Percentiles rank a stretch among this genome's conserved stretches.
phyloP scores from a whole-genome alignment of 2,888 invertebrate species.

The Gisinianus flammeolus region DNA sequence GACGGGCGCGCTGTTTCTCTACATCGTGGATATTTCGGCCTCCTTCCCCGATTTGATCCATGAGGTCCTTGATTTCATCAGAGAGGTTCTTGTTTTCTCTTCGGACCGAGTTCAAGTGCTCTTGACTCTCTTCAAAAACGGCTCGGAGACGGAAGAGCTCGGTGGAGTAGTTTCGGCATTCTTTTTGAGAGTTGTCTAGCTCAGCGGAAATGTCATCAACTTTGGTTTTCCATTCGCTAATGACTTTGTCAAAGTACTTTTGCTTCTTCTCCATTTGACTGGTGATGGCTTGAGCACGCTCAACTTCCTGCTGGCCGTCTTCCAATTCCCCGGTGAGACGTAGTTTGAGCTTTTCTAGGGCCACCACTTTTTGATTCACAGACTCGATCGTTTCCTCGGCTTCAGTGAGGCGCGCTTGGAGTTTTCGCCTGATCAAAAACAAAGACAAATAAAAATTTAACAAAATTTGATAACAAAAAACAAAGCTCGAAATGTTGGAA shows the following conservation, averaged over 20 bases:
- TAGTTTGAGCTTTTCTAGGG: constrained; percentile 97
- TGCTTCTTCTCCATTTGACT: constrained; percentile 99
- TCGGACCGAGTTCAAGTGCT: constrained; percentile 95
- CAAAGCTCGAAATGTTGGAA: no score
- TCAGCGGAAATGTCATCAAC: constrained; percentile 96
- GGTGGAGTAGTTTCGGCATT: constrained; percentile 99
- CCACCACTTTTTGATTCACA: constrained; percentile 95
- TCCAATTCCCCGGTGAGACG: constrained; percentile 96
- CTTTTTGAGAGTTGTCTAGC: constrained; percentile 98
- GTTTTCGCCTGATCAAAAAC: constrained; percentile 71
- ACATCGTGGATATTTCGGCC: constrained; percentile 96
- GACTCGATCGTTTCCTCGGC: constrained; percentile 97
- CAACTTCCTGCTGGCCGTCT: constrained; percentile 96
- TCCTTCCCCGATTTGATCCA: constrained; percentile 99
- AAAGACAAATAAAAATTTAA: neutral
- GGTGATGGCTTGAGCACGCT: constrained; percentile 94
- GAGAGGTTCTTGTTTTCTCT: constrained; percentile 99
- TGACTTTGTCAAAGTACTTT: constrained; percentile 99
- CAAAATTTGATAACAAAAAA: neutral
- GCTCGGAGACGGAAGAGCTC: constrained; percentile 98
- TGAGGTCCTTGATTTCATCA: constrained; percentile 99
- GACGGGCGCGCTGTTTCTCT: constrained; percentile 95
- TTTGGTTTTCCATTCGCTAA: constrained; percentile 99
- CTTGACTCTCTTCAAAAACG: constrained; percentile 95
- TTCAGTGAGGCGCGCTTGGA: constrained; percentile 95